Conservation (phyloP, 2,888 invertebrate species). For the Euphydryas editha region DNA sequence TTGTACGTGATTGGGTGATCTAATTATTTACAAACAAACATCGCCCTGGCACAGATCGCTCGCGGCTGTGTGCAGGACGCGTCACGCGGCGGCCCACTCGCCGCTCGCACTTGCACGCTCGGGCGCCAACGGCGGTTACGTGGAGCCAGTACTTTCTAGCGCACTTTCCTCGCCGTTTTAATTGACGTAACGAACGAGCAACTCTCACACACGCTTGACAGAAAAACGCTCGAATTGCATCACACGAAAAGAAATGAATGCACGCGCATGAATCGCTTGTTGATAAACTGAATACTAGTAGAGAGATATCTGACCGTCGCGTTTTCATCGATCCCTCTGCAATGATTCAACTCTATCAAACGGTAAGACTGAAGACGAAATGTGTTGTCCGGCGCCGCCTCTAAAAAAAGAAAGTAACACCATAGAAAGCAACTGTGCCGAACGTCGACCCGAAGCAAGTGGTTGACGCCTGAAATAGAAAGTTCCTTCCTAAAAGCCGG, state of each 20-base stretch:
- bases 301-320: constrained; percentile 8
- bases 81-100: constrained; percentile 41
- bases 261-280: constrained; percentile 69
- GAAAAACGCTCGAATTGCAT: constrained; percentile 78
- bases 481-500: constrained; percentile 74
- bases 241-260: constrained; percentile 80
- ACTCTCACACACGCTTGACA: constrained; percentile 75
- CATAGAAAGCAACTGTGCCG: constrained; percentile 78
- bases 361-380: constrained; percentile 62
- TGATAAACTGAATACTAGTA: constrained; percentile 38
- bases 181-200: constrained; percentile 81
- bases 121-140: constrained; percentile 59
- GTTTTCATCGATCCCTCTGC: constrained; percentile 45
- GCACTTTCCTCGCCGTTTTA: constrained; percentile 77
- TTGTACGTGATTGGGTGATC: constrained; percentile 57
- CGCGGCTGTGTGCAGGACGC: constrained; percentile 36
- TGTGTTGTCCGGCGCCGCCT: constrained; percentile 55
- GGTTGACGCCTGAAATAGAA: constrained; percentile 79
- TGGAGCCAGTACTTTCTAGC: constrained; percentile 75
- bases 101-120: constrained; percentile 35
- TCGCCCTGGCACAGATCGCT: constrained; percentile 73
- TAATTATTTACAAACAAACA: constrained; percentile 76
- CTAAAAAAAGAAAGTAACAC: constrained; percentile 80
- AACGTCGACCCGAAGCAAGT: constrained; percentile 76
- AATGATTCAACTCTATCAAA: constrained; percentile 45